Base-by-base conservation (phyloP, 2,797 vertebrate genomes). In the Luscinia luscinia region DNA sequence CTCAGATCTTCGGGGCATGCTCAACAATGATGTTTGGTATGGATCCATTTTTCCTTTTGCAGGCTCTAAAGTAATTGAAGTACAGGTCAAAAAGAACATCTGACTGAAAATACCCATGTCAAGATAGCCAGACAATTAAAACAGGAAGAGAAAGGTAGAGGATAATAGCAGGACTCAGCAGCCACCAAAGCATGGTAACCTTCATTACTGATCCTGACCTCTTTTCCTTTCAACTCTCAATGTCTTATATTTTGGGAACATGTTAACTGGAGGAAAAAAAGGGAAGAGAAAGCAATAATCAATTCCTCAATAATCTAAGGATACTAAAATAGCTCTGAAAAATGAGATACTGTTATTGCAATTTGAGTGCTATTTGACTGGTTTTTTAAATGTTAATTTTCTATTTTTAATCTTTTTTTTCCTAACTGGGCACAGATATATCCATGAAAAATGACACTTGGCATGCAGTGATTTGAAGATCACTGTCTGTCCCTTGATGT, bases 401-500 rank as follows among this genome's bases (percentile, higher is more conserved):
- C n/a, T 22, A 8, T 46, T 90, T 92, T 82, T 41, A 62, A 57
- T 78, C 17, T 41, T 78, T 88, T 45, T 74, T 90, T 74, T 41
- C 12, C 12, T 86, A 89, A 87, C 49, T 62, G 26, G 81, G 80
- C 69, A 54, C 38, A 90, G 57, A 94, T 85, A 92, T 43, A 89
- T 68, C 83, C n/a, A 3, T 88, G 92, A 87, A 95, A 97, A 87
- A 96, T 97, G 93, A 96, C 93, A 90, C 86, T 97, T 97, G 95
- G 95, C 79, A 91, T 95, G 93, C 52, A 23, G 89, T 96, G 95
- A 98, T 98, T 98, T 95, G 95, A 96, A 97, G 97, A 94, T 94
- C 87, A 6, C 94, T 97, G 87, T 97, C 97, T 97, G 96, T 85
- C 96, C 95, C 97, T 97, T 97, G 96, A 98, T 96, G 95, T 97